A percentile compares a stretch with the other conserved stretches of the same genome.
phyloP scores from a whole-genome alignment of 2,113 vertebrate genomes.

The Anolis carolinensis region DNA sequence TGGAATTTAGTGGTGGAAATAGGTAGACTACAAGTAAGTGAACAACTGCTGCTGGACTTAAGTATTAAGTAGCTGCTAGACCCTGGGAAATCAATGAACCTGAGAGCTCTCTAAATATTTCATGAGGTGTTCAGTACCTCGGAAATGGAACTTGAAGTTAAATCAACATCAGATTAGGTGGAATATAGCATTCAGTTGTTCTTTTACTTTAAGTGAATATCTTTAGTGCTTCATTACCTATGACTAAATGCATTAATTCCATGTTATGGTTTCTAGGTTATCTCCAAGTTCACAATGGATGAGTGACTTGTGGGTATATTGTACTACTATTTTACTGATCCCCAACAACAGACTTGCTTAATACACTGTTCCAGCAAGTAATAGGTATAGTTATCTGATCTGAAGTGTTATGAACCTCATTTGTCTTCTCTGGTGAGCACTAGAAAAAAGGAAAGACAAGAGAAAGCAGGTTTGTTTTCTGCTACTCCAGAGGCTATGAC shows the following conservation, averaged over 20 bases:
- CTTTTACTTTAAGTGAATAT: neutral
- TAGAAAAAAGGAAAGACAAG: neutral
- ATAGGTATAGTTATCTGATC: slow-evolving; percentile 16
- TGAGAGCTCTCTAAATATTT: slow-evolving; percentile 15
- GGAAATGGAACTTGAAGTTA: slow-evolving; percentile 10
- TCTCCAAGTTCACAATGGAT: slow-evolving; percentile 14
- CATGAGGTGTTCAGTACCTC: slow-evolving; percentile 1
- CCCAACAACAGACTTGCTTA: neutral
- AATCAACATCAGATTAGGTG: slow-evolving; percentile 29
- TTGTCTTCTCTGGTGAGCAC: neutral
- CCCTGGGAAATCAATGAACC: slow-evolving; percentile 4
- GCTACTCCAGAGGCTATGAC: too few relatives aligned
- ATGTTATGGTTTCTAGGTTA: neutral
- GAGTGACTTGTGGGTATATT: neutral
- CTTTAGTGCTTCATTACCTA: neutral
- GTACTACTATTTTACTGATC: neutral
- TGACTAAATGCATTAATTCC: neutral
- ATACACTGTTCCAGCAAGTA: neutral
- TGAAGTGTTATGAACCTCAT: slow-evolving; percentile 15
- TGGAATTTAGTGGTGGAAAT: neutral
- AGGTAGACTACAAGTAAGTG: neutral
- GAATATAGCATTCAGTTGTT: neutral
- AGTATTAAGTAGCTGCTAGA: neutral
- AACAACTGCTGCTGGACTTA: neutral
- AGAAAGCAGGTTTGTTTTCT: neutral